phyloP scores from a whole-genome alignment of 2,888 invertebrate species.

The Polydrusus tereticollis region DNA sequence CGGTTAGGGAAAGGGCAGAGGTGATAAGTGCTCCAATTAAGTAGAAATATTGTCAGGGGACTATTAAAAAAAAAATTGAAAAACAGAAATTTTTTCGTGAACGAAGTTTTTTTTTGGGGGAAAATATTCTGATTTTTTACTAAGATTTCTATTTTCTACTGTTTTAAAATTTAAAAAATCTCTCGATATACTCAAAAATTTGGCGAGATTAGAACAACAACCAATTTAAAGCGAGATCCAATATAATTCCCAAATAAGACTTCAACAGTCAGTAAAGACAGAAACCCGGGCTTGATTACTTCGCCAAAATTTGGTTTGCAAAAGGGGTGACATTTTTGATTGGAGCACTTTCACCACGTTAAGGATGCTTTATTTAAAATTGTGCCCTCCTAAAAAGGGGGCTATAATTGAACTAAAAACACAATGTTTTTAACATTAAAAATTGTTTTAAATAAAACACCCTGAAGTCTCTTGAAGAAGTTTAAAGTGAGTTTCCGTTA shows the following conservation, averaged over 20 bases:
- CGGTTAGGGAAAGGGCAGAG: background rate
- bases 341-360: background rate
- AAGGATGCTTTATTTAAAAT: background rate
- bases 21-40: slow-evolving; percentile 12
- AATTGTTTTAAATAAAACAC: background rate
- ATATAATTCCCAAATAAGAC: background rate
- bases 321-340: background rate
- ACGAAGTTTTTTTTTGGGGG: too few relatives aligned
- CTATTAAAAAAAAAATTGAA: too few relatives aligned
- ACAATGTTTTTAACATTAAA: background rate
- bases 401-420: too few relatives aligned
- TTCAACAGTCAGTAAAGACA: background rate
- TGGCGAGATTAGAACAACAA: too few relatives aligned
- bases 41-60: too few relatives aligned
- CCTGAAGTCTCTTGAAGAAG: background rate
- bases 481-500: background rate
- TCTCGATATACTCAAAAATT: too few relatives aligned
- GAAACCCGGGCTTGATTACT: background rate
- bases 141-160: too few relatives aligned
- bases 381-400: too few relatives aligned
- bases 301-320: background rate
- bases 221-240: too few relatives aligned
- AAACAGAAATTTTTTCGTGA: too few relatives aligned
- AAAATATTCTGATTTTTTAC: too few relatives aligned
- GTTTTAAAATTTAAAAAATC: too few relatives aligned